These are phyloP conservation scores for Eristalinus sepulchralis DNA, from an alignment of 2,888 invertebrate species.

Conservation along the genomic window DNA sequence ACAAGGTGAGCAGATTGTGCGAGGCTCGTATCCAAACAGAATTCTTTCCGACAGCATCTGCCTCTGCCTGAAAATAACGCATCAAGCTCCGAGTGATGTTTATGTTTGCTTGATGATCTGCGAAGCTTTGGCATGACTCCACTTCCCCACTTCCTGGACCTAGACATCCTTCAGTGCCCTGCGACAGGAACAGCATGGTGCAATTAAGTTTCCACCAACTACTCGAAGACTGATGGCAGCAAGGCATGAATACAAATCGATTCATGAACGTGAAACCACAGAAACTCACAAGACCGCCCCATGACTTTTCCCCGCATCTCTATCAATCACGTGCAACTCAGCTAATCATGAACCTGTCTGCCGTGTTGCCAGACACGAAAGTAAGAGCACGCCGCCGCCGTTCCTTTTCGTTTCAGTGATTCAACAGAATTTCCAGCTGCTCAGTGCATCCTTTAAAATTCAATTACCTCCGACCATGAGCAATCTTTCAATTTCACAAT, in stretches of 20 bases:
- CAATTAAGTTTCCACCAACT: not conserved
- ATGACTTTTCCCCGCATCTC: not conserved
- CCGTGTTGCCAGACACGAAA: not conserved
- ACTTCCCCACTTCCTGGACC: too few relatives aligned
- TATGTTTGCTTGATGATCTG: too few relatives aligned
- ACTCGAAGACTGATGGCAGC: not conserved
- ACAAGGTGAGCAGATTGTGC: too few relatives aligned
- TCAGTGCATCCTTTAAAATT: conserved; percentile 44
- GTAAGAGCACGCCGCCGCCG: not conserved
- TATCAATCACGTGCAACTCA: not conserved
- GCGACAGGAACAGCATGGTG: too few relatives aligned
- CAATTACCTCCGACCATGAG: conserved; percentile 54
- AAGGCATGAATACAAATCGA: not conserved
- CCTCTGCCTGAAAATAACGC: too few relatives aligned
- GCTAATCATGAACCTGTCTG: not conserved
- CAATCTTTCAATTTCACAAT: conserved; percentile 53
- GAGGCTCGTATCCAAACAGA: too few relatives aligned
- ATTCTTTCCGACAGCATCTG: too few relatives aligned
- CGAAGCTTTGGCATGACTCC: too few relatives aligned
- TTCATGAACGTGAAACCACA: not conserved
- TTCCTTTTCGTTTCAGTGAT: not conserved
- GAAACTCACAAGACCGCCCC: not conserved
- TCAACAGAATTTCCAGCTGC: not conserved
- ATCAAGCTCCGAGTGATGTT: too few relatives aligned
- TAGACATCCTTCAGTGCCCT: not conserved